phyloP scores from a whole-genome alignment of 2,888 invertebrate species.

The Plebejus argus region DNA sequence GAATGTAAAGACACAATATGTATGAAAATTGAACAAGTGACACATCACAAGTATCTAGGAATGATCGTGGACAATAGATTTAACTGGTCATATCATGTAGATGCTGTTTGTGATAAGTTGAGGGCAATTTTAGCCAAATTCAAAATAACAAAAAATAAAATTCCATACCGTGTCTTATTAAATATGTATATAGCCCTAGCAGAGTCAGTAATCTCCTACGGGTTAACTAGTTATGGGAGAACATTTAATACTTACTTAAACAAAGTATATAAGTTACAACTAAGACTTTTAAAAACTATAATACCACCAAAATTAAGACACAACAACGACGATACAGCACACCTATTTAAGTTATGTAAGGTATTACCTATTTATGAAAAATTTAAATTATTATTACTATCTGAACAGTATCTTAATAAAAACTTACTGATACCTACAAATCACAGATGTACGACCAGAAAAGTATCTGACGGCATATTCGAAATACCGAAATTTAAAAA shows the following conservation, averaged over 20 bases:
- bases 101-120: not conserved
- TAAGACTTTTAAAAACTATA: not conserved
- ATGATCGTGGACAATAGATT: no score
- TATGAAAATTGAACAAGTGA: no score
- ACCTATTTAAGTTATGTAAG: not conserved
- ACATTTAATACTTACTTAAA: not conserved
- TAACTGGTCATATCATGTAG: no score
- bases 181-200: not conserved
- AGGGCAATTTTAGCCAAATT: no score
- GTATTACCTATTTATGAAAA: not conserved
- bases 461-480: not conserved
- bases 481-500: not conserved
- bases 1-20: not conserved
- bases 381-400: not conserved
- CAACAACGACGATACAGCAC: not conserved
- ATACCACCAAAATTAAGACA: not conserved
- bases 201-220: not conserved
- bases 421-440: not conserved
- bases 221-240: not conserved
- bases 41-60: no score
- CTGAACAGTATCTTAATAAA: not conserved
- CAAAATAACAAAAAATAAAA: not conserved
- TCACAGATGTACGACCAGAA: not conserved
- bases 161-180: not conserved
- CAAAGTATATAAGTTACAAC: not conserved